Percentiles rank a stretch among this genome's conserved stretches.
These are phyloP conservation scores for Lagodon rhomboides DNA, from an alignment of 2,797 vertebrate genomes.

Conservation along the genomic window DNA sequence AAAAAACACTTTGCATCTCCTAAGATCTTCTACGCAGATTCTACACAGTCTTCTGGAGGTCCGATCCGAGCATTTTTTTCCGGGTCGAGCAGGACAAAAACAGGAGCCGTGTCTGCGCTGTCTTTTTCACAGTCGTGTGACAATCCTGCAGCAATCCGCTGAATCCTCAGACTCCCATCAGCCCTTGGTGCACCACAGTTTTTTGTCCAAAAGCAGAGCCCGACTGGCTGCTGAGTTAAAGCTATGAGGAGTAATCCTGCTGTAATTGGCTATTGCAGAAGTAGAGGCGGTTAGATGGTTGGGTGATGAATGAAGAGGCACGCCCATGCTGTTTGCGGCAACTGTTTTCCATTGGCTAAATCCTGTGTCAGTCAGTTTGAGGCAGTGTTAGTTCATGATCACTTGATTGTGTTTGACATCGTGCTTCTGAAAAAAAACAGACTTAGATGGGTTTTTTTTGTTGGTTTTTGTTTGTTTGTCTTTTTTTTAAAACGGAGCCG, in stretches of 20 bases:
- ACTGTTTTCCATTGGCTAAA: conserved; percentile 62
- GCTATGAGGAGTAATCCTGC: conserved; percentile 79
- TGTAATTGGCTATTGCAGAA: conserved; percentile 74
- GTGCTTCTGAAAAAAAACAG: conserved; percentile 47
- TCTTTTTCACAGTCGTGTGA: conserved; percentile 58
- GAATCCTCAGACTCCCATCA: conserved; percentile 55
- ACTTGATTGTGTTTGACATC: conserved; percentile 61
- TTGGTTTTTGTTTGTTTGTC: neutral
- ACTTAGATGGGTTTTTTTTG: conserved; percentile 18
- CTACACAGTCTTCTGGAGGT: conserved; percentile 64
- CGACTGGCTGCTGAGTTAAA: conserved; percentile 79
- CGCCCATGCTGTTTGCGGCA: conserved; percentile 55
- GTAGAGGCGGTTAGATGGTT: conserved; percentile 68
- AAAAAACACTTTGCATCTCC: conserved; percentile 45
- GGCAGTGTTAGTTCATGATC: conserved; percentile 76
- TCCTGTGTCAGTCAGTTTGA: conserved; percentile 68
- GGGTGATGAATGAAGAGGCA: conserved; percentile 73
- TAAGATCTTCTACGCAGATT: conserved; percentile 54
- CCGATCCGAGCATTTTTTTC: conserved; percentile 21
- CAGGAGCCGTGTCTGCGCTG: conserved; percentile 31
- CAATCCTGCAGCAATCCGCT: conserved; percentile 58
- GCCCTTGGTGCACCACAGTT: conserved; percentile 68
- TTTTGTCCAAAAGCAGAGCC: conserved; percentile 61
- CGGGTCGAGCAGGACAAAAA: conserved; percentile 9
- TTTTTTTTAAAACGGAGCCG: conserved; percentile 22